A percentile compares a stretch with the other conserved stretches of the same genome.
These are phyloP conservation scores for Corynorhinus townsendii DNA, from an alignment of 2,113 vertebrate genomes.

Conservation along the genomic window DNA sequence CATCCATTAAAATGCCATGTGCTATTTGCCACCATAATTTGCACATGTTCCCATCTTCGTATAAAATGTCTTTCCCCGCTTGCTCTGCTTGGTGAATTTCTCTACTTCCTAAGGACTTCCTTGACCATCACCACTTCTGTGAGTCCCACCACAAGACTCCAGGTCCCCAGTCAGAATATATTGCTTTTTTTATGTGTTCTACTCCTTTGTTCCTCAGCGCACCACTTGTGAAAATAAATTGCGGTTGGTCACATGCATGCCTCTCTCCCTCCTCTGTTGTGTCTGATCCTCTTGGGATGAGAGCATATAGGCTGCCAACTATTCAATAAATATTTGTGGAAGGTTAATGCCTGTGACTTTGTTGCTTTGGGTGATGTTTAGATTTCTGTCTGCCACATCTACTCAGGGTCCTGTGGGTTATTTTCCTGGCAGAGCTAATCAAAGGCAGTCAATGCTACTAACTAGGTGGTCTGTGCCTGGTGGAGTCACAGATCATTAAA, in stretches of 20 bases:
- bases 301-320: slow-evolving; percentile 27
- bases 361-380: slow-evolving; percentile 50
- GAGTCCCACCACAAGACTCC: not conserved
- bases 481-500: slow-evolving; percentile 1
- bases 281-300: not conserved
- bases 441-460: slow-evolving; percentile 5
- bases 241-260: not conserved
- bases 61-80: not conserved
- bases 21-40: not conserved
- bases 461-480: slow-evolving; percentile 61
- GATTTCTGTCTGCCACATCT: slow-evolving; percentile 39
- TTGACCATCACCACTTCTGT: not conserved
- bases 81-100: not conserved
- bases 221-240: slow-evolving; percentile 45
- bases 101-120: not conserved
- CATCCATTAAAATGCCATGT: too few species aligned
- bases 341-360: slow-evolving; percentile 46
- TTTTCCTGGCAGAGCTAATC: slow-evolving; percentile 16
- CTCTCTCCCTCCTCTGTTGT: not conserved
- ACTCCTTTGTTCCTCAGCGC: slow-evolving; percentile 32
- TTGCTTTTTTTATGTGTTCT: not conserved
- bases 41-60: not conserved
- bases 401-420: not conserved
- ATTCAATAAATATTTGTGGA: slow-evolving; percentile 63
- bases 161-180: not conserved